Conservation (phyloP, 2,888 invertebrate genomes). For the Mylabris sibirica region DNA sequence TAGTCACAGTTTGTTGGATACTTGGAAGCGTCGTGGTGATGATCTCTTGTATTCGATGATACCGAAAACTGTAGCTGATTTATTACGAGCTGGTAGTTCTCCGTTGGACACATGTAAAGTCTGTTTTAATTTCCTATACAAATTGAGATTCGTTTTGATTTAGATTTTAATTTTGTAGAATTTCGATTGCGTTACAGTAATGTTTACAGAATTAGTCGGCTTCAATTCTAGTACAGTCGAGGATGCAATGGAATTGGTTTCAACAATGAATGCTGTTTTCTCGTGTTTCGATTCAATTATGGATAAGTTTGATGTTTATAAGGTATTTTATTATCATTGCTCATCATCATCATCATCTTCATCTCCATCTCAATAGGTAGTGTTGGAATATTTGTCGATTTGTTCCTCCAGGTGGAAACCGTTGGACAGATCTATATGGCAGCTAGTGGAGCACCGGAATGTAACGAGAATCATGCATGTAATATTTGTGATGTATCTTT, state of each 20-base stretch:
- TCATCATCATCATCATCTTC: background rate
- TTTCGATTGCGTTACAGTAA: constrained; percentile 78
- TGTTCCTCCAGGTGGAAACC: constrained; percentile 78
- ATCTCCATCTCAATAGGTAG: background rate
- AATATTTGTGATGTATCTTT: constrained; percentile 82
- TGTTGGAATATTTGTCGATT: background rate
- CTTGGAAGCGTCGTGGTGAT: constrained; percentile 87
- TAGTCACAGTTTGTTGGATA: constrained; percentile 78
- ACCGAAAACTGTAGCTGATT: constrained; percentile 83
- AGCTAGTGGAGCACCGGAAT: constrained; percentile 87
- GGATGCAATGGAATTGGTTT: constrained; percentile 79
- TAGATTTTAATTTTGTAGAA: constrained; percentile 63
- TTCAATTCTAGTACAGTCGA: constrained; percentile 68
- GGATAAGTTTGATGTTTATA: constrained; percentile 86
- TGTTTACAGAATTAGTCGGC: constrained; percentile 77
- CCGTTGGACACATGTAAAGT: constrained; percentile 82
- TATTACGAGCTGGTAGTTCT: constrained; percentile 77
- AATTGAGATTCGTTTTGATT: too few relatives aligned
- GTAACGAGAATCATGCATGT: constrained; percentile 75
- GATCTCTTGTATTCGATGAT: constrained; percentile 92
- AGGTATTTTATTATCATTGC: constrained; percentile 65
- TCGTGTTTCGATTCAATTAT: constrained; percentile 84
- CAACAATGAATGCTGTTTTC: constrained; percentile 86
- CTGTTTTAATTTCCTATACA: background rate
- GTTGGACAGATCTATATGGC: constrained; percentile 94